Base-by-base conservation (phyloP, 2,888 invertebrate species). In the Diarsia mendica region DNA sequence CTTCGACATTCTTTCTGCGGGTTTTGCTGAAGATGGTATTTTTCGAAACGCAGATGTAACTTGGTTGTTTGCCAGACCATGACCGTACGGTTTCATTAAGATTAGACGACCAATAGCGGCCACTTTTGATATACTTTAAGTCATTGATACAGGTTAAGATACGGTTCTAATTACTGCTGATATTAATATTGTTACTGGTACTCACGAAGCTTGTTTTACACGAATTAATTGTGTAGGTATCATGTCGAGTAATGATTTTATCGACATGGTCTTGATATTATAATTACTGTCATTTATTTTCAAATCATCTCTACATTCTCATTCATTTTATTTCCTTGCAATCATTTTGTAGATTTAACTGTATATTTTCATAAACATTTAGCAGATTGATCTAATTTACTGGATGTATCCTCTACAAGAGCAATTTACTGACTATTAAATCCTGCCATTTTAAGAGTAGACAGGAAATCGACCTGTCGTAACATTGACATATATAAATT, bases 61-160 rank as follows among this genome's bases (percentile, higher is more conserved):
- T 81, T 87, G 75, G 87, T 78, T 80, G 68, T 83, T 83, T 70
- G 75, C 23, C 68, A 83, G 85, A 89, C 88, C 89, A 84, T 90
- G 88, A 89, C 90, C 77, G 80, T 82, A 84, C 83, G 75, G 85
- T 89, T 89, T 89, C 85, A 88, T 91, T 89, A 83, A 83, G 71
- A 79, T 83, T 85, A 80, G 85, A 80, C 73, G 77, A 51, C 75
- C 74, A 85, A 85, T 85, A 77, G 83, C 77, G 60, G 71, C 72
- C 61, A 69, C 49, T 83, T 72, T 74, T 80, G 72, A 72, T 75
- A 79, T 75, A 78, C 49, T 84, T 78, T 71, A 69, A 86, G 51
- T 77, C 68, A 77, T 78, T 80, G 77, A 83, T 81, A 83, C 67
- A 67, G 68, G 71, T 74, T 64, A 72, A 73, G 77, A 81, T 76